Evolutionary conservation across 2,888 invertebrate genomes (phyloP).

Genomic region (Electrophaes corylata): DNA sequence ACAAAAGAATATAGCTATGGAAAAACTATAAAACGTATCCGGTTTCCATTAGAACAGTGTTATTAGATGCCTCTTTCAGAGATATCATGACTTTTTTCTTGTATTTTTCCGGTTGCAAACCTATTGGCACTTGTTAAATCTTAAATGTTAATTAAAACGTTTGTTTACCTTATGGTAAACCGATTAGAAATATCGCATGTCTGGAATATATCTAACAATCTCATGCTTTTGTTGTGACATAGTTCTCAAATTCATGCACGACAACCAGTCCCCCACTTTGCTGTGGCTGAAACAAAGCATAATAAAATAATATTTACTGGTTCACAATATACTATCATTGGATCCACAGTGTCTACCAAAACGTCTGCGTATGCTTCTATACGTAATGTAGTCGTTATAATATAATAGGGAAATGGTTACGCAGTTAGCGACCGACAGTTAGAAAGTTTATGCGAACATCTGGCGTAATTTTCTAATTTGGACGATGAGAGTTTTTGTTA

Average conservation of each 20-base stretch:
- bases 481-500: constrained; percentile 52
- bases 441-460: constrained; percentile 73
- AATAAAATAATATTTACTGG: background rate
- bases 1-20: background rate
- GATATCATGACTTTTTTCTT: background rate
- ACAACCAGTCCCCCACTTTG: background rate
- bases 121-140: constrained; percentile 15
- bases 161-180: constrained; percentile 10
- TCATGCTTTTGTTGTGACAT: background rate
- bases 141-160: background rate
- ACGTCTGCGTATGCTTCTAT: constrained; percentile 49
- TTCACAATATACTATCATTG: constrained; percentile 38
- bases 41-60: background rate
- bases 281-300: background rate
- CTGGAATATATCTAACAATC: background rate
- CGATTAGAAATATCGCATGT: background rate
- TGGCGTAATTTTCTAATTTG: constrained; percentile 67
- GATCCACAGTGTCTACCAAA: constrained; percentile 42
- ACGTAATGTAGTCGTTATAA: constrained; percentile 63
- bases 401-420: constrained; percentile 72
- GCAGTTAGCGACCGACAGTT: constrained; percentile 63
- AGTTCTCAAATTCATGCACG: background rate
- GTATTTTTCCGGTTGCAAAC: constrained; percentile 6
- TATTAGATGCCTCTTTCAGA: no score
- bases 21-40: background rate